phyloP scores from a whole-genome alignment of 2,888 invertebrate species.

The Ophion ellenae region DNA sequence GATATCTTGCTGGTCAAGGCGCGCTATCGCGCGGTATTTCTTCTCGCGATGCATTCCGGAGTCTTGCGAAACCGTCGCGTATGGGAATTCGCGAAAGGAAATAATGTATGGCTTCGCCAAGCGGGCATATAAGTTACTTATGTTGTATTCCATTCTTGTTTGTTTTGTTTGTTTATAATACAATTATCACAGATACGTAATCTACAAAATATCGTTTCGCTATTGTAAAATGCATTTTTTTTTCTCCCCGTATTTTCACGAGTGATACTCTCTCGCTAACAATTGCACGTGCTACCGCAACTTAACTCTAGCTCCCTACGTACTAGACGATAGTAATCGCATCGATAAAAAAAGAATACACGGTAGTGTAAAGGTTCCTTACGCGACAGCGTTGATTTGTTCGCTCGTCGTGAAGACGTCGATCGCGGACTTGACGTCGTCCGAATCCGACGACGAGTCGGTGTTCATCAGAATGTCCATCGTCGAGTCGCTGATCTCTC shows the following conservation, averaged over 20 bases:
- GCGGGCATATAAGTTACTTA: constrained; percentile 78
- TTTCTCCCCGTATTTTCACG: constrained; percentile 24
- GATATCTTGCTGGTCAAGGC: constrained; percentile 61
- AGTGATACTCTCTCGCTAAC: constrained; percentile 48
- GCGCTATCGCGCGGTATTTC: not conserved
- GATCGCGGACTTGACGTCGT: constrained; percentile 72
- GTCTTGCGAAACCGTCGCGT: not conserved
- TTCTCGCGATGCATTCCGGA: not conserved
- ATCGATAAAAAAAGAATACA: constrained; percentile 54
- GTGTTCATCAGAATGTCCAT: constrained; percentile 71
- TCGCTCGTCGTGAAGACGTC: constrained; percentile 69
- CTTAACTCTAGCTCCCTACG: constrained; percentile 13
- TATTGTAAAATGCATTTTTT: constrained; percentile 78
- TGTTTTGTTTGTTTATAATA: constrained; percentile 74
- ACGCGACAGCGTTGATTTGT: constrained; percentile 66
- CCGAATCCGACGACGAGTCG: constrained; percentile 67
- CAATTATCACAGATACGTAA: constrained; percentile 83
- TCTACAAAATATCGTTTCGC: constrained; percentile 81
- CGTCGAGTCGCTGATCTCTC: constrained; percentile 68
- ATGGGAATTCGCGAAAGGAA: not conserved
- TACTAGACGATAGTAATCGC: constrained; percentile 47
- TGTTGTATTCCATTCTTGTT: constrained; percentile 68
- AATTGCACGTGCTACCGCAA: constrained; percentile 67
- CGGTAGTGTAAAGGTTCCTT: constrained; percentile 42
- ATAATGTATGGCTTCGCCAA: constrained; percentile 45